These are phyloP conservation scores for Eledone cirrhosa DNA, from an alignment of 2,888 invertebrate genomes.

Conservation along the genomic window DNA sequence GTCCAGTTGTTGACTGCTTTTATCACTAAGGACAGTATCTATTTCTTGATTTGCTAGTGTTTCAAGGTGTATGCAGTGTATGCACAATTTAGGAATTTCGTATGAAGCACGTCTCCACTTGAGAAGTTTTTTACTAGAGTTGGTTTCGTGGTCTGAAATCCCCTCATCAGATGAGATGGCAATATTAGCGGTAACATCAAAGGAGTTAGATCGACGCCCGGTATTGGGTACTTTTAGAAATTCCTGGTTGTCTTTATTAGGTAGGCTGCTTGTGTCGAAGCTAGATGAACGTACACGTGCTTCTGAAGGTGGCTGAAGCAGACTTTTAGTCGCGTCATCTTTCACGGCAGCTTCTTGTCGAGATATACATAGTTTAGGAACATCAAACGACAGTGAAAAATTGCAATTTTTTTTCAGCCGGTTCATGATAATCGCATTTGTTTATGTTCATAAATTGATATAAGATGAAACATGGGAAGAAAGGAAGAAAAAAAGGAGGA, in stretches of 20 bases:
- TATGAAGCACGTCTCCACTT: conserved; percentile 50
- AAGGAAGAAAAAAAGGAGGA: not conserved
- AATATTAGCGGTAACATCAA: conserved; percentile 49
- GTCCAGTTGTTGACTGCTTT: not conserved
- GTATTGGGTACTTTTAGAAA: conserved; percentile 44
- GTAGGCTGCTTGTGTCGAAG: conserved; percentile 57
- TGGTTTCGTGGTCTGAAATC: conserved; percentile 45
- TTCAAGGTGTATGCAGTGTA: conserved; percentile 62
- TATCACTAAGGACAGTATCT: conserved; percentile 21
- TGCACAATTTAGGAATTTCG: conserved; percentile 61
- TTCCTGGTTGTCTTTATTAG: conserved; percentile 36
- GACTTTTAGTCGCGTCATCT: conserved; percentile 34
- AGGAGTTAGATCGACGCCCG: conserved; percentile 51
- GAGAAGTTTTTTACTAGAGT: conserved; percentile 37
- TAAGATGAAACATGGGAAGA: no score
- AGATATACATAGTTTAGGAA: conserved; percentile 56
- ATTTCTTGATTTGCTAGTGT: conserved; percentile 41
- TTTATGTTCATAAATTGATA: not conserved
- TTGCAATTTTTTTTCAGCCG: conserved; percentile 53
- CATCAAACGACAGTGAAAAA: conserved; percentile 54
- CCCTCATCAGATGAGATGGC: conserved; percentile 52
- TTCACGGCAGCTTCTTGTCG: conserved; percentile 44
- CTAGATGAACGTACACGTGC: conserved; percentile 55
- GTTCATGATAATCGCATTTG: conserved; percentile 39
- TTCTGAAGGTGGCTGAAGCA: conserved; percentile 51